Conservation (phyloP, 2,113 vertebrate species). For the Elephas maximus region DNA sequence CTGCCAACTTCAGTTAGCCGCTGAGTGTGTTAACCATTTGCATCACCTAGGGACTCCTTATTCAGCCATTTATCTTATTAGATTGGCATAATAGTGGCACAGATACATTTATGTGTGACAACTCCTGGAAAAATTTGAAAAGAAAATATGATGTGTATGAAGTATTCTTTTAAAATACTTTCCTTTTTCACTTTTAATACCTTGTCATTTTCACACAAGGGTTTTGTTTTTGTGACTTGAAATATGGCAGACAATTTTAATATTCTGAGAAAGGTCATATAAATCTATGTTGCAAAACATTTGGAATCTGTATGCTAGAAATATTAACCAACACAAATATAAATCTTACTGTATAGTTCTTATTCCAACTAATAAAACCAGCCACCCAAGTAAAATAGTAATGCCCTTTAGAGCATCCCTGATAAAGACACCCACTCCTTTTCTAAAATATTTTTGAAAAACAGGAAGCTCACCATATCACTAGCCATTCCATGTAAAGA, state of each 20-base stretch:
- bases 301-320: neutral
- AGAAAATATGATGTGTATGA: neutral
- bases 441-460: neutral
- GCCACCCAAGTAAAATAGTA: neutral
- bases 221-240: slow-evolving; percentile 13
- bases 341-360: neutral
- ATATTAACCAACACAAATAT: neutral
- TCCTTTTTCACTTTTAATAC: slow-evolving; percentile 9
- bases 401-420: neutral
- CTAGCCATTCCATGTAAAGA: neutral
- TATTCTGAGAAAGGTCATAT: neutral
- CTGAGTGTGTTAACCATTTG: too few relatives aligned
- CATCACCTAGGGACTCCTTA: neutral
- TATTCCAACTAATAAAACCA: neutral
- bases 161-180: neutral
- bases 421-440: neutral
- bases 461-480: neutral
- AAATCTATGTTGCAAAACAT: neutral
- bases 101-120: neutral
- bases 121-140: neutral
- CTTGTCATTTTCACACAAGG: neutral
- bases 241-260: slow-evolving; percentile 11
- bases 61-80: neutral
- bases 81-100: neutral
- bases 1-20: too few relatives aligned